These are phyloP conservation scores for Sterna hirundo DNA, from an alignment of 2,113 vertebrate species.

Conservation along the genomic window DNA sequence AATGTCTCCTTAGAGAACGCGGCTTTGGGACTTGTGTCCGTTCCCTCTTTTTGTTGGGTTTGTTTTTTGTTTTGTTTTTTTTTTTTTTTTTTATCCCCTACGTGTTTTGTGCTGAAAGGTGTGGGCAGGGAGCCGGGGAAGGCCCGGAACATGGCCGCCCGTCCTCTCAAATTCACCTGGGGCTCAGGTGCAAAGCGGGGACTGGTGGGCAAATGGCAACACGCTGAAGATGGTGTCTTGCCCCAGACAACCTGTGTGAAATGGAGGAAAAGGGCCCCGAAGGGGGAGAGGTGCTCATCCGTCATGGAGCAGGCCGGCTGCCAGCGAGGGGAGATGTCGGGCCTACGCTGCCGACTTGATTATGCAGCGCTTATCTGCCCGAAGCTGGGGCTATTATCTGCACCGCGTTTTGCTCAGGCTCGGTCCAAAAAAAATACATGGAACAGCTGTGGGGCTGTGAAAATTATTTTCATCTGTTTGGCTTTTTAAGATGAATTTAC, in stretches of 20 bases:
- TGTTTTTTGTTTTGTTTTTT: too few relatives aligned
- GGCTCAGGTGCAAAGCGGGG: neutral
- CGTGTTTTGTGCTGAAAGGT: fast-evolving
- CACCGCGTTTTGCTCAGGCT: conserved; percentile 14
- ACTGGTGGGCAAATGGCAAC: fast-evolving
- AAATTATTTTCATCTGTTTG: conserved; percentile 82
- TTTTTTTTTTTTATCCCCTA: neutral
- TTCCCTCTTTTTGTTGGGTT: neutral
- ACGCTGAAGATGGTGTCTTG: fast-evolving
- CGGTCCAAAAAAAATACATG: conserved; percentile 61
- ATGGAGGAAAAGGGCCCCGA: neutral
- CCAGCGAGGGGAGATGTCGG: neutral
- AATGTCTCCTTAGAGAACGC: neutral
- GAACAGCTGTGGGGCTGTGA: conserved; percentile 72
- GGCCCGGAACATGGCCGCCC: fast-evolving
- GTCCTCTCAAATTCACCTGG: neutral
- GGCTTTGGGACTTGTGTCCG: neutral
- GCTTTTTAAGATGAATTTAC: conserved; percentile 74
- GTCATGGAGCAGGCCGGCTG: fast-evolving
- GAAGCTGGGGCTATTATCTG: neutral
- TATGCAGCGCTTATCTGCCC: neutral
- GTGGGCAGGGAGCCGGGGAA: neutral
- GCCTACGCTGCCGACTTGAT: neutral
- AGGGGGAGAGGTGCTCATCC: neutral
- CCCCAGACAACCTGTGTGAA: neutral